phyloP scores from a whole-genome alignment of 2,797 vertebrate genomes.

The Enteromius viviparus region DNA sequence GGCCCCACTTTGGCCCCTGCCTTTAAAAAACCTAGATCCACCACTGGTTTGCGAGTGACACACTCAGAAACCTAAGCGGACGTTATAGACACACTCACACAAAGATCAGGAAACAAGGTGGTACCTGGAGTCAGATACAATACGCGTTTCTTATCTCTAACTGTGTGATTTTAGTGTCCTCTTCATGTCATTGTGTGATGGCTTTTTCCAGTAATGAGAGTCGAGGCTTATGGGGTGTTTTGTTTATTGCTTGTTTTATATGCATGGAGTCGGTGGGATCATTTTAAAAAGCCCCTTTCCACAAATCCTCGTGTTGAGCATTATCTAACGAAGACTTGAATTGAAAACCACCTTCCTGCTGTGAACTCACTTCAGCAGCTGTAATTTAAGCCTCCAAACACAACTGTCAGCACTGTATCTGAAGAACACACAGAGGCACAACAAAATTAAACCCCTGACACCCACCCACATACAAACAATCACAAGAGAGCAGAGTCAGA shows the following conservation, averaged over 20 bases:
- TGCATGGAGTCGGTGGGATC: conserved; percentile 20
- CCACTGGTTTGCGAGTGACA: background rate
- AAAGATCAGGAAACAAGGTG: conserved; percentile 20
- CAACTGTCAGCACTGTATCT: conserved; percentile 33
- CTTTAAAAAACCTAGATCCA: no score
- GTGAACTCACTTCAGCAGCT: conserved; percentile 38
- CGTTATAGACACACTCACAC: background rate
- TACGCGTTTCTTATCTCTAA: background rate
- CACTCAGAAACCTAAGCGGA: background rate
- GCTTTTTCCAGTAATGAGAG: conserved; percentile 34
- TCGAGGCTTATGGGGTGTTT: conserved; percentile 6
- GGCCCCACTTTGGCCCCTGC: no score
- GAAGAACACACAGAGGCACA: conserved; percentile 30
- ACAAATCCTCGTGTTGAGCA: conserved; percentile 28
- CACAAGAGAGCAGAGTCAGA: conserved; percentile 15
- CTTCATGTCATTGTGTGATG: conserved; percentile 17
- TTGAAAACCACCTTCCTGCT: conserved; percentile 33
- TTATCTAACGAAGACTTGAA: conserved; percentile 36
- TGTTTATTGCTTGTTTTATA: conserved; percentile 34
- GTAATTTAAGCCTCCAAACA: conserved; percentile 36
- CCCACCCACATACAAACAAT: conserved; percentile 18
- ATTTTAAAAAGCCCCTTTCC: conserved; percentile 28
- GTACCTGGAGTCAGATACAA: conserved; percentile 1
- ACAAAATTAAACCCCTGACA: conserved; percentile 35
- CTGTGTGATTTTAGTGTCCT: conserved; percentile 20